Evolutionary conservation across 2,113 vertebrate species (phyloP).

Genomic region (Pipra filicauda): DNA sequence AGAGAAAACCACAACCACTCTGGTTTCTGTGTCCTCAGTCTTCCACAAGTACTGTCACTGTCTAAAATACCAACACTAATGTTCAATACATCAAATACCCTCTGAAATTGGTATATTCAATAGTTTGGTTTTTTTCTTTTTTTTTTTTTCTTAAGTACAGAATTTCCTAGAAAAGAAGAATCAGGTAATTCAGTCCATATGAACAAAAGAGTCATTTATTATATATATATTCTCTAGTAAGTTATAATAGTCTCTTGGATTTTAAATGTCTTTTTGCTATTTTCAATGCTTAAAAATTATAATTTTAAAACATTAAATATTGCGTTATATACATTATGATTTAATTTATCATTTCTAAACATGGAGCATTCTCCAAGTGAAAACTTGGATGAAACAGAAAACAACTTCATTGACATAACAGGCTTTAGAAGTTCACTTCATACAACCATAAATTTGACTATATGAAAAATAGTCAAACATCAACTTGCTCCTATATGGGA

Average conservation of each 20-base stretch:
- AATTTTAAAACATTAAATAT: conserved; percentile 82
- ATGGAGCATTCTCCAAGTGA: conserved; percentile 69
- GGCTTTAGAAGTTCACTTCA: conserved; percentile 70
- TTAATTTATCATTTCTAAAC: conserved; percentile 69
- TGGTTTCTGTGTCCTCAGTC: background rate
- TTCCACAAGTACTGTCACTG: background rate
- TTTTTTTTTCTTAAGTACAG: background rate
- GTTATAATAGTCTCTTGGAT: conserved; percentile 76
- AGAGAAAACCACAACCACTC: background rate
- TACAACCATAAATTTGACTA: conserved; percentile 73
- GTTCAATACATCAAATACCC: background rate
- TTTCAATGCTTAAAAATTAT: conserved; percentile 84
- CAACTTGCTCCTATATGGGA: conserved; percentile 53
- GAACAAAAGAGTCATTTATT: conserved; percentile 82
- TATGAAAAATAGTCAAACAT: conserved; percentile 77
- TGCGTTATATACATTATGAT: conserved; percentile 80
- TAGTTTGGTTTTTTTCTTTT: background rate
- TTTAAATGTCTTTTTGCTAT: conserved; percentile 79
- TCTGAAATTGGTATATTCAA: background rate
- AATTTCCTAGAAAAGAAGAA: conserved; percentile 73
- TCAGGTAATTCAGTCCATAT: conserved; percentile 71
- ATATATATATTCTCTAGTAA: conserved; percentile 80
- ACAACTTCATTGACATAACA: conserved; percentile 69
- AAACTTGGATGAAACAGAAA: conserved; percentile 66
- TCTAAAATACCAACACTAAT: conserved; percentile 4